phyloP scores from a whole-genome alignment of 2,888 invertebrate genomes.

The Conistra vaccinii region DNA sequence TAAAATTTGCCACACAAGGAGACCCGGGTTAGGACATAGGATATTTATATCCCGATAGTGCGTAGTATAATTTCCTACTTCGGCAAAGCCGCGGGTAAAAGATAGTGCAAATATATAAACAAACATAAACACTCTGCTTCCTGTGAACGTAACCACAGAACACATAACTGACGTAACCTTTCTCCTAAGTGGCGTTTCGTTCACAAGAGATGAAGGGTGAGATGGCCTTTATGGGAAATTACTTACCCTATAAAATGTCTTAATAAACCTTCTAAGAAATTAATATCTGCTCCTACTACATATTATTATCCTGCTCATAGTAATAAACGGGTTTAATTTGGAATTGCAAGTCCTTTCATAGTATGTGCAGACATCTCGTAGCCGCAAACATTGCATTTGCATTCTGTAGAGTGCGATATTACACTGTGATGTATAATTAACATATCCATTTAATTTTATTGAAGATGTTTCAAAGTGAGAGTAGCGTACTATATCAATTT shows the following conservation, averaged over 20 bases:
- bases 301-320: neutral
- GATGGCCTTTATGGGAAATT: neutral
- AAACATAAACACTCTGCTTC: too few species aligned
- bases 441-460: too few species aligned
- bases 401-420: neutral
- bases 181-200: neutral
- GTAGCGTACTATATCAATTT: neutral
- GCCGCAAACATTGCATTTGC: neutral
- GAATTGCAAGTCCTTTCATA: neutral
- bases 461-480: neutral
- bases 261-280: neutral
- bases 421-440: neutral
- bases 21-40: too few species aligned
- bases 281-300: neutral
- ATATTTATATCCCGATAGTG: too few species aligned
- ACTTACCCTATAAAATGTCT: neutral
- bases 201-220: neutral
- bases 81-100: too few species aligned
- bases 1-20: too few species aligned
- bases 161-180: neutral
- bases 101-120: too few species aligned
- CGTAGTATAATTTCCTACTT: too few species aligned
- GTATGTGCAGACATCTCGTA: neutral
- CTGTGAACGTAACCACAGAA: neutral
- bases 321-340: neutral